These are phyloP conservation scores for Nemotelus nigrinus DNA, from an alignment of 2,888 invertebrate species.

Conservation along the genomic window DNA sequence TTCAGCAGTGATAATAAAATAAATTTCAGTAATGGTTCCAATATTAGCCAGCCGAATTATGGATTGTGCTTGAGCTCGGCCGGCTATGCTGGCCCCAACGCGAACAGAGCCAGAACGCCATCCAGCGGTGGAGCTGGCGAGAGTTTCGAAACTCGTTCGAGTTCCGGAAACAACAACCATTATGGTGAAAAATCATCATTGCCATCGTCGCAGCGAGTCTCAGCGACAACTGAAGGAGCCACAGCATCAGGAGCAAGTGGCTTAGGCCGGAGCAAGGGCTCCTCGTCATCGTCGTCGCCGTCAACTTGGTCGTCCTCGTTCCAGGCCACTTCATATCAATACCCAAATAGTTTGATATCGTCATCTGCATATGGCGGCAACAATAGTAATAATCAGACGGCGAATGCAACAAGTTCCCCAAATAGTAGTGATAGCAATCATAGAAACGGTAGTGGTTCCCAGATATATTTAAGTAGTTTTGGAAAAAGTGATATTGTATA, in stretches of 20 bases:
- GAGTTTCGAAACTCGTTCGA: conserved; percentile 33
- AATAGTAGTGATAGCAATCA: conserved; percentile 54
- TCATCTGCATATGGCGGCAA: conserved; percentile 48
- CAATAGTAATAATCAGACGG: conserved; percentile 56
- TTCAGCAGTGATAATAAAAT: conserved; percentile 65
- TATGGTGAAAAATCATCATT: conserved; percentile 55
- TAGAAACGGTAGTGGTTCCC: conserved; percentile 55
- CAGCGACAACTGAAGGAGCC: neutral
- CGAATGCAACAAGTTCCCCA: conserved; percentile 45
- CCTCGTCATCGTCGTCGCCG: conserved; percentile 49
- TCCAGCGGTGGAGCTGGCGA: neutral
- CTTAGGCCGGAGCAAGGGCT: conserved; percentile 51
- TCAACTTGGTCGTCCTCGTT: conserved; percentile 28
- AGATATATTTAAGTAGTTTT: conserved; percentile 65
- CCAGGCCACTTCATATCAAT: conserved; percentile 52
- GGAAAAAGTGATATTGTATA: conserved; percentile 64
- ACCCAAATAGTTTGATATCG: conserved; percentile 45
- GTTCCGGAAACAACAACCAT: conserved; percentile 47
- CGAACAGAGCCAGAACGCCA: conserved; percentile 19
- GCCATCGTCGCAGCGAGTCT: neutral
- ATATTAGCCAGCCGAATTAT: conserved; percentile 26
- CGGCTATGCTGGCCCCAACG: neutral
- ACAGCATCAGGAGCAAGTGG: conserved; percentile 48
- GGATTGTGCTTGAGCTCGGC: neutral
- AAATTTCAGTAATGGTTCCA: conserved; percentile 55